Base-by-base conservation (phyloP, 1,140 invertebrate genomes). In the Drosophila repletoides region DNA sequence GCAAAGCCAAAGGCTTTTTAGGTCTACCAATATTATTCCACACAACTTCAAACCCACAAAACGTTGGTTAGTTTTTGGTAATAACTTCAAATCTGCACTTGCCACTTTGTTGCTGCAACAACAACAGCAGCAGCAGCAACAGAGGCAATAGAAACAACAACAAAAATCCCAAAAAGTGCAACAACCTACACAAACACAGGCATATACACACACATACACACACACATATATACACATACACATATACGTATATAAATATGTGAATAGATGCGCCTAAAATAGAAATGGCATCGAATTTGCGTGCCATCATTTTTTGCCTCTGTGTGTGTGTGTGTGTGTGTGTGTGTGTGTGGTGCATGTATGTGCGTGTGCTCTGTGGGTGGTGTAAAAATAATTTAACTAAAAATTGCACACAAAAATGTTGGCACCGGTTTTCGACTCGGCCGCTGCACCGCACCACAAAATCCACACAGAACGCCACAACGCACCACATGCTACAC, bases 1-100 rank as follows among this genome's bases (percentile, higher is more conserved):
- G 55, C 67, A 86, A 71, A 66, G 51, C 41, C 45, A 68, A 77
- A 81, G 72, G 75, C 81, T 80, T 88, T 88, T 88, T 64, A 72
- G 86, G 88, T 87, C 88, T 88, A 89, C 88, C 88, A 88, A 89
- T 89, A 89, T 89, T 89, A 89, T 88, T 89, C 88, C 87, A 89
- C 88, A 89, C 88, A 89, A 89, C 87, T 89, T 89, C 81, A 89
- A 89, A 84, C 84, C 88, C 88, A 89, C 88, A 89, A 89, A 88
- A 89, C 88, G 88, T 83, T 89, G 88, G 88, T 89, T 89, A 89
- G 87, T 89, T 89, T 89, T 88, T 84, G 83, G 83, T 89, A 89
- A 89, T 89, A 89, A 89, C 86, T 83, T 81, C 81, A 89, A 89
- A 89, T 89, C 87, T 88, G 87, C 81, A 88, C 80, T 88, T 88